These are phyloP conservation scores for Neotoxoptera formosana DNA, from an alignment of 1,140 invertebrate genomes.

Conservation along the genomic window DNA sequence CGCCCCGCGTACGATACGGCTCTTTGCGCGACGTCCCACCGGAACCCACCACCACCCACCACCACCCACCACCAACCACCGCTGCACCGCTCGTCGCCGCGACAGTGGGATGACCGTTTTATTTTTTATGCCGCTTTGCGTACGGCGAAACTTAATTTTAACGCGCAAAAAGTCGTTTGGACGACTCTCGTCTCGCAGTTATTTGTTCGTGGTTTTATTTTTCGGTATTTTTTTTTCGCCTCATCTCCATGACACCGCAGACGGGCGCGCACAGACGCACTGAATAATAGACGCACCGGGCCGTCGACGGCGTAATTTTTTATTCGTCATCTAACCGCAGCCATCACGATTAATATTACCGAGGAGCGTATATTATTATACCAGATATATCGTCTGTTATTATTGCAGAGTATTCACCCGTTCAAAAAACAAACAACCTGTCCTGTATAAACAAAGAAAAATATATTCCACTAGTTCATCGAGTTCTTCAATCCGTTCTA, in stretches of 20 bases:
- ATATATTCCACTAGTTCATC: neutral
- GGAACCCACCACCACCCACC: too few relatives aligned
- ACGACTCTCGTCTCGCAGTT: neutral
- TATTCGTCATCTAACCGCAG: neutral
- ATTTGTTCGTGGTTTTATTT: conserved; percentile 6
- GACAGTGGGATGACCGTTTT: neutral
- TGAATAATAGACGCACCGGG: neutral
- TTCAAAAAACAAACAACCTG: neutral
- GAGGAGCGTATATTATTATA: neutral
- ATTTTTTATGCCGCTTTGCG: neutral
- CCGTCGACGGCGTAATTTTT: neutral
- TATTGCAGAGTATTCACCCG: neutral
- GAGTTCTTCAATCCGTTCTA: neutral
- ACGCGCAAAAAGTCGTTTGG: neutral
- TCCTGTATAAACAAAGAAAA: neutral
- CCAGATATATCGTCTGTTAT: neutral
- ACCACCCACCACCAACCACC: too few relatives aligned
- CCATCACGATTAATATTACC: neutral
- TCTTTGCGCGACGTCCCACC: too few relatives aligned
- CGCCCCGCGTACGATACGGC: neutral
- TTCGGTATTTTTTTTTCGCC: neutral
- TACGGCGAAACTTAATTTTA: neutral
- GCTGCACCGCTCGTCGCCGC: neutral
- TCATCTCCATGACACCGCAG: neutral
- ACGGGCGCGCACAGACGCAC: neutral